Conservation (phyloP, 1,140 invertebrate genomes). For the Ceratina japonica region DNA sequence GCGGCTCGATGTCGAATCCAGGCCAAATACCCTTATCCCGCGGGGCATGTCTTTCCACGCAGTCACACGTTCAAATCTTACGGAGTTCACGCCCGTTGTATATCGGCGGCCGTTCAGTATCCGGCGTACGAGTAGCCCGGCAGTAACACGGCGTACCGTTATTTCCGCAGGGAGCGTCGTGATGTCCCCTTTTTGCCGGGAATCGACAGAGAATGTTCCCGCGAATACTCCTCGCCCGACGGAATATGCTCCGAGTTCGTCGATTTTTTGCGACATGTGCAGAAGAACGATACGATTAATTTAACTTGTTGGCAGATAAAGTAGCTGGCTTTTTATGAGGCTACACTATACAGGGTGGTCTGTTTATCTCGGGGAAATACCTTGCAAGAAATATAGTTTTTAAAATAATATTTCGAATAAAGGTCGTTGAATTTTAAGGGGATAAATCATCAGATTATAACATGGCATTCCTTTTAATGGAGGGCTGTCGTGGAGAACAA, state of each 20-base stretch:
- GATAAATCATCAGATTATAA: too few species aligned
- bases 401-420: too few species aligned
- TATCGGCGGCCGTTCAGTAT: slow-evolving; percentile 7
- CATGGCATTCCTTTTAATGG: too few species aligned
- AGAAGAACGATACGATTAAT: not conserved
- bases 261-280: not conserved
- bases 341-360: too few species aligned
- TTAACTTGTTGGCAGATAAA: too few species aligned
- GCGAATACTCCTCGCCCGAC: not conserved
- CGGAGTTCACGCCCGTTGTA: slow-evolving; percentile 5
- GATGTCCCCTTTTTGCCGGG: not conserved
- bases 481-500: too few species aligned
- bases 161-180: slow-evolving; percentile 19
- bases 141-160: slow-evolving; percentile 9
- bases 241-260: slow-evolving; percentile 2
- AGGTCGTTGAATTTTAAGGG: too few species aligned
- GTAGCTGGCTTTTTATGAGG: too few species aligned
- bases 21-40: slow-evolving; percentile 5
- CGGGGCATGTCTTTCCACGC: not conserved
- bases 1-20: not conserved
- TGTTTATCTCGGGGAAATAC: too few species aligned
- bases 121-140: not conserved
- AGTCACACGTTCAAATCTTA: not conserved
- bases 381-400: too few species aligned
- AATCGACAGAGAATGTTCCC: not conserved